A percentile compares a stretch with the other conserved stretches of the same genome.
These are phyloP conservation scores for Tyto alba DNA, from an alignment of 2,113 vertebrate genomes.

Conservation along the genomic window DNA sequence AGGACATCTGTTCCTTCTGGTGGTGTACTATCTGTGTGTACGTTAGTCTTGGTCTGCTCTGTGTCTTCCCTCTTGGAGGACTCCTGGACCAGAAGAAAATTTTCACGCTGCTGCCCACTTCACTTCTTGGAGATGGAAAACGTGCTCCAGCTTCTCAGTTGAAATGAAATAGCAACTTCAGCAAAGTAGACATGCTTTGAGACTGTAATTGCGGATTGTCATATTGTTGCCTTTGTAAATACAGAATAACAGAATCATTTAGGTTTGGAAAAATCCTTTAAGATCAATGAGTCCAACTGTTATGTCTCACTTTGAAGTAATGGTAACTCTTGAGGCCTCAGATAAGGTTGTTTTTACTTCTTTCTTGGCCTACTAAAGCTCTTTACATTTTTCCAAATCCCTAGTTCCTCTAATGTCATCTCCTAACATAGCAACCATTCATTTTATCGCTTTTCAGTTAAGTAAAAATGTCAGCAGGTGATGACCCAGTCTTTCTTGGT, in stretches of 20 bases:
- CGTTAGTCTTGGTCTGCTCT: fast-evolving
- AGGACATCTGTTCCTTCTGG: neutral
- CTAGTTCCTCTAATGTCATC: neutral
- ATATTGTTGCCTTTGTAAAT: neutral
- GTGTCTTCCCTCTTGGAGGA: neutral
- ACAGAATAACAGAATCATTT: neutral
- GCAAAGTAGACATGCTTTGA: neutral
- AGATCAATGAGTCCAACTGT: neutral
- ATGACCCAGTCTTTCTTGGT: neutral
- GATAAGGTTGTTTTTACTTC: neutral
- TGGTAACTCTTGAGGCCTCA: neutral
- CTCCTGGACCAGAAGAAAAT: neutral
- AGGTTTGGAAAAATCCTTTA: neutral
- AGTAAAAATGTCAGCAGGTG: neutral
- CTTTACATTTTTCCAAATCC: neutral
- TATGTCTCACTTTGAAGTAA: neutral
- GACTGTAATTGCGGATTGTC: neutral
- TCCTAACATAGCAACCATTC: neutral
- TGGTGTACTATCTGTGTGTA: neutral
- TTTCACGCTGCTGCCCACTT: neutral
- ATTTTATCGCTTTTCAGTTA: neutral
- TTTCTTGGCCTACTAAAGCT: neutral
- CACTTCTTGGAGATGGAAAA: neutral
- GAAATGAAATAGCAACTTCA: neutral
- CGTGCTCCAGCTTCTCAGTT: neutral